Evolutionary conservation across 2,888 invertebrate genomes (phyloP).

Genomic region (Lochmaea crataegi): DNA sequence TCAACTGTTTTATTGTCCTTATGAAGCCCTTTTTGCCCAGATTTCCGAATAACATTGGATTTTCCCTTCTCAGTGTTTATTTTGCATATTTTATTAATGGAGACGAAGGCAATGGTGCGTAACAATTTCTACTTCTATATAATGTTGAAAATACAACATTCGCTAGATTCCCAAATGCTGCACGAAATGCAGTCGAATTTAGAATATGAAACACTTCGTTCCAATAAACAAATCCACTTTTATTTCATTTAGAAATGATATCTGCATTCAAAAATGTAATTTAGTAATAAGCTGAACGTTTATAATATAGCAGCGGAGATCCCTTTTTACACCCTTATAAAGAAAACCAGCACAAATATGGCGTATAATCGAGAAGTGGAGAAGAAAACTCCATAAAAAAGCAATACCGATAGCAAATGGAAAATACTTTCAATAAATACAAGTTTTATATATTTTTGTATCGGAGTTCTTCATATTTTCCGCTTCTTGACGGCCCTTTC

Average conservation of each 20-base stretch:
- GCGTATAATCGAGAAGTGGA: slow-evolving; percentile 26
- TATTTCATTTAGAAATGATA: no score
- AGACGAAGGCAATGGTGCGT: slow-evolving; percentile 44
- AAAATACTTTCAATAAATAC: slow-evolving; percentile 23
- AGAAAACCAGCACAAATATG: slow-evolving; percentile 4
- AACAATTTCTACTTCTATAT: slow-evolving; percentile 42
- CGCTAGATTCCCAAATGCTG: no score
- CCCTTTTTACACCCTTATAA: slow-evolving; percentile 4
- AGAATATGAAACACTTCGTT: no score
- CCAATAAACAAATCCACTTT: no score
- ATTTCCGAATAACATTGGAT: slow-evolving; percentile 51
- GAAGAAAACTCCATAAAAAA: slow-evolving; percentile 32
- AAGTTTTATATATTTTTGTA: slow-evolving; percentile 26
- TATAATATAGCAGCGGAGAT: neutral
- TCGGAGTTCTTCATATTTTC: slow-evolving; percentile 15
- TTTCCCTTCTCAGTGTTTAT: slow-evolving; percentile 52
- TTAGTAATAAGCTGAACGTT: neutral
- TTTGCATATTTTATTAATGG: slow-evolving; percentile 60
- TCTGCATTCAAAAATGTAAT: no score
- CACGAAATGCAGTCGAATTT: no score
- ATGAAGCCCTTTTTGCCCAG: slow-evolving; percentile 40
- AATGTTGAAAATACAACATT: neutral
- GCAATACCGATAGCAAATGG: slow-evolving; percentile 23
- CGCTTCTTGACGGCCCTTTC: slow-evolving; percentile 16
- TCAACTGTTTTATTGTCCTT: slow-evolving; percentile 45